Percentiles rank a stretch among this genome's conserved stretches.
Conservation (phyloP, 2,113 vertebrate genomes). For the Platysteira castanea region DNA sequence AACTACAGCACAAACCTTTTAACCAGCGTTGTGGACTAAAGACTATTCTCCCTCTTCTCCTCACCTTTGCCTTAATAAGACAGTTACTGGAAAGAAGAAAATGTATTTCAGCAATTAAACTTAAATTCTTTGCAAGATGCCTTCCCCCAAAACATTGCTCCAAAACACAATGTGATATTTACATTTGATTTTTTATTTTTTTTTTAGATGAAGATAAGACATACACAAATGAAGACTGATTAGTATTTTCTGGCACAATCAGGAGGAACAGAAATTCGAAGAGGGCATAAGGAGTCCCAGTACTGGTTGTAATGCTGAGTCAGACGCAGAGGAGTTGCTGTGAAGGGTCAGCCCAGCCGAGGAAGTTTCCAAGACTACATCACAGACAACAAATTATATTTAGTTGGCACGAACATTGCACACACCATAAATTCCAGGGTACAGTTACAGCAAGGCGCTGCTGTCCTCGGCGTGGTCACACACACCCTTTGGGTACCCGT, state of each 20-base stretch:
- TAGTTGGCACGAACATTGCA: neutral
- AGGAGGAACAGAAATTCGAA: neutral
- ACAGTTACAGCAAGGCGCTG: neutral
- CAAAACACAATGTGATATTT: neutral
- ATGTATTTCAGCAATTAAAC: neutral
- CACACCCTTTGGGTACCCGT: accelerated
- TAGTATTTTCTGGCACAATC: neutral
- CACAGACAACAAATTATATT: neutral
- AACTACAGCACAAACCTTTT: neutral
- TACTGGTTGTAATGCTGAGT: neutral
- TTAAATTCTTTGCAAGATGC: neutral
- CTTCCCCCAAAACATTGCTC: neutral
- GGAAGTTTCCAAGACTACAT: neutral
- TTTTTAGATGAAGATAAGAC: neutral
- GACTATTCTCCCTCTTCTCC: neutral
- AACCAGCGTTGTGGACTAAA: neutral
- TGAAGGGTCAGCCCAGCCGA: neutral
- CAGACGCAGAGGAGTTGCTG: neutral
- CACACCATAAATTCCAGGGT: neutral
- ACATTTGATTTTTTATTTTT: no score
- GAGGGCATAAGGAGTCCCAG: neutral
- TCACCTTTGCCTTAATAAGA: neutral
- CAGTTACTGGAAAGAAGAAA: neutral
- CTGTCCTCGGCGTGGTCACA: accelerated
- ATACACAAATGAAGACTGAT: neutral